Percentiles rank a stretch among this genome's conserved stretches.
phyloP scores from a whole-genome alignment of 1,140 invertebrate species.

The Pectinophora gossypiella region DNA sequence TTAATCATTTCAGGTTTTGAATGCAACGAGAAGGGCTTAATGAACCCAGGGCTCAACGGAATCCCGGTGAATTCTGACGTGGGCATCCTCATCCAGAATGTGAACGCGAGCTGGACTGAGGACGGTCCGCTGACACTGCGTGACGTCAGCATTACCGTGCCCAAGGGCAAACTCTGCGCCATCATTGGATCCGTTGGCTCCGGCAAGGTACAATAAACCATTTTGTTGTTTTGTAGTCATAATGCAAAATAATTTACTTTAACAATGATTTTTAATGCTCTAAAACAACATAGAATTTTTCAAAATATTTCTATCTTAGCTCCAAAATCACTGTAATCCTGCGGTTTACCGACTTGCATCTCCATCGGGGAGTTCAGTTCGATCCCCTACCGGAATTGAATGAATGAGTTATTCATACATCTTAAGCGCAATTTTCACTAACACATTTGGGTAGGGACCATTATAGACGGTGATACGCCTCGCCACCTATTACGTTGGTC shows the following conservation, averaged over 20 bases:
- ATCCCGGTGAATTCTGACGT: constrained; percentile 38
- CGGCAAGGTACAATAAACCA: constrained; percentile 79
- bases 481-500: too few species aligned
- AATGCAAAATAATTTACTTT: not conserved
- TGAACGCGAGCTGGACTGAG: constrained; percentile 78
- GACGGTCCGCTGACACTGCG: constrained; percentile 69
- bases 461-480: too few species aligned
- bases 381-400: too few species aligned
- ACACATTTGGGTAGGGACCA: too few species aligned
- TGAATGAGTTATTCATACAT: too few species aligned
- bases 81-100: constrained; percentile 56
- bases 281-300: too few species aligned
- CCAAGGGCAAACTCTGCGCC: constrained; percentile 83
- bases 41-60: constrained; percentile 23
- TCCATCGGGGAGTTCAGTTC: too few species aligned
- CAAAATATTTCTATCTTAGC: too few species aligned
- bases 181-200: constrained; percentile 88
- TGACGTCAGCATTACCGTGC: constrained; percentile 78
- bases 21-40: constrained; percentile 50
- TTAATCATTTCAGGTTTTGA: constrained; percentile 45
- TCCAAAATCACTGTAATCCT: too few species aligned
- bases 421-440: too few species aligned
- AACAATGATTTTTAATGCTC: not conserved
- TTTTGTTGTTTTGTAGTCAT: not conserved
- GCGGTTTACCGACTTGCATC: too few species aligned